These are phyloP conservation scores for Eumacrocentrus americanus DNA, from an alignment of 2,888 invertebrate genomes.

Conservation along the genomic window DNA sequence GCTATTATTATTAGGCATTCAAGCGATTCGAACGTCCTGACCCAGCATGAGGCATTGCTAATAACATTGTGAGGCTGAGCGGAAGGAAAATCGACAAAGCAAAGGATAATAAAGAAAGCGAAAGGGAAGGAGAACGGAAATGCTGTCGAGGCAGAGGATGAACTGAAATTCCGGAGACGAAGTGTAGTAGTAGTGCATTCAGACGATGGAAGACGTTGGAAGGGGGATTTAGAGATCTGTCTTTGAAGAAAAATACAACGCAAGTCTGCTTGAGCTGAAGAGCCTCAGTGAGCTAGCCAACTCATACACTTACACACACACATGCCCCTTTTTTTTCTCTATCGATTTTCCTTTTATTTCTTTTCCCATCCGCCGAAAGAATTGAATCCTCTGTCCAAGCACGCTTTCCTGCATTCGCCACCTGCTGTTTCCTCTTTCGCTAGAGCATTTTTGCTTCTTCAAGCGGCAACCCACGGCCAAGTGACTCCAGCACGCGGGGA, in stretches of 20 bases:
- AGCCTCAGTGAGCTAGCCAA: conserved; percentile 18
- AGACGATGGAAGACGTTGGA: conserved; percentile 14
- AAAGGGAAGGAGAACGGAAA: conserved; percentile 16
- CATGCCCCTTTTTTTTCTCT: conserved; percentile 34
- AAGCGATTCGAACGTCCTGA: not conserved
- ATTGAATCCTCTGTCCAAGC: conserved; percentile 55
- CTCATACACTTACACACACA: conserved; percentile 3
- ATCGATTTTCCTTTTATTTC: conserved; percentile 52
- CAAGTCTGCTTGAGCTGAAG: conserved; percentile 33
- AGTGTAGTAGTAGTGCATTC: conserved; percentile 3
- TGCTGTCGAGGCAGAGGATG: conserved; percentile 24
- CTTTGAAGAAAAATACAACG: conserved; percentile 54
- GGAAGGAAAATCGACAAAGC: not conserved
- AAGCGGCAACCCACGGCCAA: conserved; percentile 11
- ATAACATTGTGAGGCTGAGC: not conserved
- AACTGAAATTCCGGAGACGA: conserved; percentile 25
- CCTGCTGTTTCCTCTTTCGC: conserved; percentile 37
- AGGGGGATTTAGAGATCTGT: conserved; percentile 52
- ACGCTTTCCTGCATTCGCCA: conserved; percentile 41
- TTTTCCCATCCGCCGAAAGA: conserved; percentile 42
- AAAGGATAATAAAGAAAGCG: conserved; percentile 9
- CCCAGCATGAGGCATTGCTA: not conserved
- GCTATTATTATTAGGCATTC: too few species aligned
- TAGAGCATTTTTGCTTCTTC: conserved; percentile 12
- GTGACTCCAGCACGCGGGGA: not conserved